phyloP scores from a whole-genome alignment of 2,113 vertebrate genomes.

The Lucifuga dentata region DNA sequence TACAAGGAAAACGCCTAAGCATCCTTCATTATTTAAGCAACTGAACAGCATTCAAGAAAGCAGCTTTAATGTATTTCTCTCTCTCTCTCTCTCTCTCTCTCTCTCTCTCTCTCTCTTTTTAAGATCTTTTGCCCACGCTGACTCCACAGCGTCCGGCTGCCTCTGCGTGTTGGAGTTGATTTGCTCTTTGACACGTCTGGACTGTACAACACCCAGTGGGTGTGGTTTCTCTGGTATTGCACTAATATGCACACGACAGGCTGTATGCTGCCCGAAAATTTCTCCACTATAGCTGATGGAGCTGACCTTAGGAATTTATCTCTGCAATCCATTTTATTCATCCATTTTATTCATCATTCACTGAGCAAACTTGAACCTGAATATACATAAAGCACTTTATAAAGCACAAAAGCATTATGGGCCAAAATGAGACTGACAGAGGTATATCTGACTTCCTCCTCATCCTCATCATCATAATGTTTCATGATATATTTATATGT shows the following conservation, averaged over 20 bases:
- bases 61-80: too few relatives aligned
- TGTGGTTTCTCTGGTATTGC: slow-evolving; percentile 88
- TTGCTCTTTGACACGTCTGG: slow-evolving; percentile 91
- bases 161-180: slow-evolving; percentile 78
- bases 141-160: slow-evolving; percentile 8
- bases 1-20: neutral
- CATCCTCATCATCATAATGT: too few relatives aligned
- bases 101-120: too few relatives aligned
- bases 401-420: too few relatives aligned
- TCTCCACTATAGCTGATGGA: slow-evolving; percentile 5
- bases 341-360: neutral
- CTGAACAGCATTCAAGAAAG: neutral
- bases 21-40: neutral
- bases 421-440: too few relatives aligned
- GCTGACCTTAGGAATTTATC: neutral
- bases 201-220: slow-evolving; percentile 88
- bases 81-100: neutral
- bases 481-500: too few relatives aligned
- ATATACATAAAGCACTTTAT: neutral
- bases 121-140: neutral
- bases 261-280: slow-evolving; percentile 26
- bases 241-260: slow-evolving; percentile 54
- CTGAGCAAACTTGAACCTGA: neutral
- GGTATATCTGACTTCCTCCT: too few relatives aligned
- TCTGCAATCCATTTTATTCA: neutral